A percentile compares a stretch with the other conserved stretches of the same genome.
Evolutionary conservation across 1,140 invertebrate species (phyloP).

Genomic region (Orius laevigatus): DNA sequence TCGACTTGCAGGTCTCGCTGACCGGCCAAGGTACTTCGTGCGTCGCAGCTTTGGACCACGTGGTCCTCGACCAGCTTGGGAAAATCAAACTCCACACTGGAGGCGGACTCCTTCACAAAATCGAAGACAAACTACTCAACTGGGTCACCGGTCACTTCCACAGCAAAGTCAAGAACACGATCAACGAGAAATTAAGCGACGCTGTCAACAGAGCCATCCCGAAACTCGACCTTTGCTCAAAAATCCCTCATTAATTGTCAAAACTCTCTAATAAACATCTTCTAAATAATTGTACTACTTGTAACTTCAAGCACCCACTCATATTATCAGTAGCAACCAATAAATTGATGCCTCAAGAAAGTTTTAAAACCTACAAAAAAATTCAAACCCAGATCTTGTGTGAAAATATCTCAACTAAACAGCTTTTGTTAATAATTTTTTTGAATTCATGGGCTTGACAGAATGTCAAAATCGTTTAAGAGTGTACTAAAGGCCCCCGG

Average conservation of each 20-base stretch:
- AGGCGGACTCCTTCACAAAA: conserved; percentile 11
- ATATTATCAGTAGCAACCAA: no score
- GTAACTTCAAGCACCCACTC: background rate
- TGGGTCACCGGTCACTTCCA: background rate
- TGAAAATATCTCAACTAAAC: no score
- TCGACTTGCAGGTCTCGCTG: conserved; percentile 8
- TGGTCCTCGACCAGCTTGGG: conserved; percentile 1
- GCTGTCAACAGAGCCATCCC: background rate
- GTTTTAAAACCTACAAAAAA: no score
- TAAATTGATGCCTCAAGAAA: no score
- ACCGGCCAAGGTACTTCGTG: conserved; percentile 1
- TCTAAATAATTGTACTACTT: background rate
- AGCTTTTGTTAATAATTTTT: no score
- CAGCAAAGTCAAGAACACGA: background rate
- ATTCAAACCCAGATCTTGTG: no score
- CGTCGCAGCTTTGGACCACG: conserved; percentile 6
- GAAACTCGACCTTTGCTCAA: conserved; percentile 8
- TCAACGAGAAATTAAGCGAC: background rate
- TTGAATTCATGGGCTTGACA: no score
- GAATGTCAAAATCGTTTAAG: no score
- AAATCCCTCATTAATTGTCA: conserved; percentile 10
- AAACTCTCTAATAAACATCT: background rate
- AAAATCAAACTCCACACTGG: conserved; percentile 9
- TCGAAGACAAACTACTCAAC: conserved; percentile 10
- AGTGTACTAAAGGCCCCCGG: no score